Evolutionary conservation across 92 coral and sea anemone species (phyloP).

Genomic region (Palythoa heliodiscus): DNA sequence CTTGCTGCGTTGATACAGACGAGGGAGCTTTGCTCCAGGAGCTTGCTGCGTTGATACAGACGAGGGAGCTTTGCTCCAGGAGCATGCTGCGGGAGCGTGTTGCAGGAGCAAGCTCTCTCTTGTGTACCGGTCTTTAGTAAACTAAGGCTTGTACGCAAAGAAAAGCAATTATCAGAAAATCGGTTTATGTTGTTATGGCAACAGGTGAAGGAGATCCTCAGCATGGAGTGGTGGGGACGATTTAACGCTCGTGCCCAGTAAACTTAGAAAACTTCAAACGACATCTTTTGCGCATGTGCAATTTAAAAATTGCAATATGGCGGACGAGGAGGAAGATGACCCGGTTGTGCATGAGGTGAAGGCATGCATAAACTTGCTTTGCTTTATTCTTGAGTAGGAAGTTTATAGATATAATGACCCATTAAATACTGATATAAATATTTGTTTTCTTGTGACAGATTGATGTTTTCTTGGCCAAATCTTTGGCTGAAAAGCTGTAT

Average conservation of each 20-base stretch:
- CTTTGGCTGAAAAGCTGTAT: constrained; percentile 80
- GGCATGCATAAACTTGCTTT: background rate
- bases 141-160: no score
- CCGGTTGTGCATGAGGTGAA: constrained; percentile 83
- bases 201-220: no score
- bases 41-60: no score
- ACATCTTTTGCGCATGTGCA: constrained; percentile 57
- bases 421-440: background rate
- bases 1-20: no score
- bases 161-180: no score
- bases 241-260: background rate
- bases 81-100: no score
- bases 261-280: background rate
- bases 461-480: constrained; percentile 90
- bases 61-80: no score
- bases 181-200: no score
- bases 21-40: no score
- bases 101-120: no score
- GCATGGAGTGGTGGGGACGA: no score
- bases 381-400: background rate
- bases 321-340: constrained; percentile 97
- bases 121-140: no score
- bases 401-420: background rate
- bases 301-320: constrained; percentile 72
- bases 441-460: constrained; percentile 48